A percentile compares a stretch with the other conserved stretches of the same genome.
phyloP scores from a whole-genome alignment of 2,113 vertebrate species.

The Petrocephalus zakoni region DNA sequence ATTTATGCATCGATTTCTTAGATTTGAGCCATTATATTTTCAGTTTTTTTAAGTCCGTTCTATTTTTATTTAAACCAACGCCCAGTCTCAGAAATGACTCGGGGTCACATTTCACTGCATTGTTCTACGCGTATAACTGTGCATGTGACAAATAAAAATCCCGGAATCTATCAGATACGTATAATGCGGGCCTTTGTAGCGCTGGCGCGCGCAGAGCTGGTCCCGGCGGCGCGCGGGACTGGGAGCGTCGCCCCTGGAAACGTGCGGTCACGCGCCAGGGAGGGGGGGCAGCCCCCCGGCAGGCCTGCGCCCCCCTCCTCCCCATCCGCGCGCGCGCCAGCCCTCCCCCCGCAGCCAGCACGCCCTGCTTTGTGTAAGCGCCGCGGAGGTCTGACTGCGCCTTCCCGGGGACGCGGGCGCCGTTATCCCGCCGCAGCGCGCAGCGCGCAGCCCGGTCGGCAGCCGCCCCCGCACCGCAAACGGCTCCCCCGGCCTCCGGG shows the following conservation, averaged over 20 bases:
- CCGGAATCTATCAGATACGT: too few species aligned
- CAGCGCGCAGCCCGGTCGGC: background rate
- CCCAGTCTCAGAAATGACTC: background rate
- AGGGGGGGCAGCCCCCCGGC: background rate
- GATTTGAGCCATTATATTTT: too few species aligned
- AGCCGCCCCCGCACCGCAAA: background rate
- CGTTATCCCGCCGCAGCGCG: background rate
- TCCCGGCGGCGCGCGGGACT: background rate
- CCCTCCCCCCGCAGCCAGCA: background rate
- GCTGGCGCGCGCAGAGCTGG: background rate
- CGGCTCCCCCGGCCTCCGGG: background rate
- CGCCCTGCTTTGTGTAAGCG: conserved; percentile 5
- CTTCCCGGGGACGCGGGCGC: background rate
- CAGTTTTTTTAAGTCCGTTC: too few species aligned
- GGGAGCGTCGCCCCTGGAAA: background rate
- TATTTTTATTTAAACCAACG: too few species aligned
- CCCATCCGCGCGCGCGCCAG: background rate
- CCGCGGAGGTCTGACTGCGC: background rate
- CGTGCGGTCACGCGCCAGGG: background rate
- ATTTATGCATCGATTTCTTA: too few species aligned
- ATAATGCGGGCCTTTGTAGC: background rate
- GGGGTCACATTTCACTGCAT: too few species aligned
- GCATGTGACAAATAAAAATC: too few species aligned
- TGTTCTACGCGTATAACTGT: too few species aligned
- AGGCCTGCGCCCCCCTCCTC: background rate